Evolutionary conservation across 2,888 invertebrate species (phyloP).

Genomic region (Geophilus truncorum): DNA sequence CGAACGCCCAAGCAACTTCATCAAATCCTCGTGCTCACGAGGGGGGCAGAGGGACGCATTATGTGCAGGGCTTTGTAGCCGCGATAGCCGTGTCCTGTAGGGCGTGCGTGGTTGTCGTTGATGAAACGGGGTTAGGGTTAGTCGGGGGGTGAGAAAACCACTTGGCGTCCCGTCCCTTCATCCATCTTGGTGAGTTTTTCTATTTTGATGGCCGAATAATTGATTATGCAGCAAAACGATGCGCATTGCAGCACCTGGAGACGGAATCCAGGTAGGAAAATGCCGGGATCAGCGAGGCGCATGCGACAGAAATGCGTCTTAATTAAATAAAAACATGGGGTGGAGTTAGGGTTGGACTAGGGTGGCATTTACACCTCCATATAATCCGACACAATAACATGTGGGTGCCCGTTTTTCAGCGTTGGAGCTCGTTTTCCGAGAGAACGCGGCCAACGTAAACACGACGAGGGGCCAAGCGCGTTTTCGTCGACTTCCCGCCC

Average conservation of each 20-base stretch:
- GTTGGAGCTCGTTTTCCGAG: not conserved
- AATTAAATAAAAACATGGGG: constrained; percentile 27
- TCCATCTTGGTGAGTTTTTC: not conserved
- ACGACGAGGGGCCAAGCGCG: not conserved
- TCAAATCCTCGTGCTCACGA: constrained; percentile 19
- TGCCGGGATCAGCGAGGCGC: not conserved
- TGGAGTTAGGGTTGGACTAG: not conserved
- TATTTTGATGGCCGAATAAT: constrained; percentile 3
- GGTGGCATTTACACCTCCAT: not conserved
- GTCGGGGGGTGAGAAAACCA: not conserved
- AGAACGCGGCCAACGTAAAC: not conserved
- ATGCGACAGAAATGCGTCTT: not conserved
- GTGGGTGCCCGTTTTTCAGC: not conserved
- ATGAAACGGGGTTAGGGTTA: constrained; percentile 13
- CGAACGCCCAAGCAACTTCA: constrained; percentile 7
- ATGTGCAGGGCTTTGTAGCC: not conserved
- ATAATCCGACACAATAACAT: not conserved
- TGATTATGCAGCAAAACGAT: not conserved
- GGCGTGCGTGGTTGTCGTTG: constrained; percentile 25
- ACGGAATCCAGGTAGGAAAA: not conserved
- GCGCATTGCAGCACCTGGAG: not conserved
- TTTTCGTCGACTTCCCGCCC: not conserved
- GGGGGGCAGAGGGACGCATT: not conserved
- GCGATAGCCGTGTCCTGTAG: constrained; percentile 18
- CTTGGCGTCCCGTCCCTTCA: not conserved